Evolutionary conservation across 2,888 invertebrate genomes (phyloP), one percentile per base, ranked within the genome.

Genomic region (Halictus quadricinctus): DNA sequence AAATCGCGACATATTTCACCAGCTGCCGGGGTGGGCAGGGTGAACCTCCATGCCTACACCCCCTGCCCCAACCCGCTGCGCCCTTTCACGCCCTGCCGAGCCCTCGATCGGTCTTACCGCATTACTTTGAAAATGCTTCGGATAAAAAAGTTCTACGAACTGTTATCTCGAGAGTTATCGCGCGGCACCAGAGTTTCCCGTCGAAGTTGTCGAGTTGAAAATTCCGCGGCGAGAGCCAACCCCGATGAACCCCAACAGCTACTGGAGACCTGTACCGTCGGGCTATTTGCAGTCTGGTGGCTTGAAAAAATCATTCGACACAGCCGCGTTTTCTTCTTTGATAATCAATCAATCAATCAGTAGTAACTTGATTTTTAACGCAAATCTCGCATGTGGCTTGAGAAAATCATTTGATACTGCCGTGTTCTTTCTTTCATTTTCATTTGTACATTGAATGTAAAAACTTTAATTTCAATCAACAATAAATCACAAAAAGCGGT

Each of bases 1-100:
- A 94, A 94, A 94, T 94, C 94, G 94, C 94, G 94, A 94, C 94
- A 94, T 94, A 94, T 94, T 94, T 94, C 94, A 94, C 93, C 91
- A 92, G 91, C 91, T 81, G 43, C 72, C 81, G 86, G 78, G 85
- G 76, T 81, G 50, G 72, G 72, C 48, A 18, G 73, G 43, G 64
- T 64, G 76, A 76, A 72, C 76, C 79, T 74, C 54, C 75, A 54
- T 69, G 18, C 54, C 15, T 29, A 29, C 64, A 64, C 29, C 18
- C 25, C 41, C 36, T n/a, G 12, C 58, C 78, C 41, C 64, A 7
- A 66, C 74, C 54, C 78, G 13, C 58, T 13, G 70, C 46, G 6
- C 18, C 25, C 48, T 4, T 54, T 73, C 41, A 12, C 81, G 43
- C 58, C 70, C 60, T 64, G n/a, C n/a, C 48, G n/a, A 80, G 25